phyloP scores from a whole-genome alignment of 2,113 vertebrate species.

The Serilophus lunatus region DNA sequence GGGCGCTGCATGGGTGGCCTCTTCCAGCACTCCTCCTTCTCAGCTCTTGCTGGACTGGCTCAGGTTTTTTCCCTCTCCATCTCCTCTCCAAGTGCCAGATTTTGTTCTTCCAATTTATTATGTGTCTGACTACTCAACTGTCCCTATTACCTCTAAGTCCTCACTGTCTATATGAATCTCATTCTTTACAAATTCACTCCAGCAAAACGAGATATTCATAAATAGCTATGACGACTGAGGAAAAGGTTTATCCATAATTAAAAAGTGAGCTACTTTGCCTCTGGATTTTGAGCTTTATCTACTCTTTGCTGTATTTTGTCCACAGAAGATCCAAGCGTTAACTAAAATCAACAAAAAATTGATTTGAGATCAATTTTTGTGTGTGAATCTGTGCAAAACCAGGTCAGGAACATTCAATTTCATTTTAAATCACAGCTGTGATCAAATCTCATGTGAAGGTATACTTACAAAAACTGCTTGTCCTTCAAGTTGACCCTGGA shows the following conservation, averaged over 20 bases:
- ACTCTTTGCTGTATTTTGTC: background rate
- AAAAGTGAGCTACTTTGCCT: background rate
- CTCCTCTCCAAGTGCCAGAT: background rate
- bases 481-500: slow-evolving; percentile 79
- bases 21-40: background rate
- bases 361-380: background rate
- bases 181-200: background rate
- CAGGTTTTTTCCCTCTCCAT: background rate
- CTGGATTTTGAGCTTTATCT: background rate
- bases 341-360: background rate
- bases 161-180: background rate
- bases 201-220: background rate
- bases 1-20: background rate
- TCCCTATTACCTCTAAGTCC: background rate
- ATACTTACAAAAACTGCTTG: slow-evolving; percentile 87
- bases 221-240: background rate
- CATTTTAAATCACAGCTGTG: background rate
- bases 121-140: background rate
- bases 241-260: background rate
- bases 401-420: background rate
- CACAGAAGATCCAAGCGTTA: background rate
- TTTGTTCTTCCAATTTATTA: background rate
- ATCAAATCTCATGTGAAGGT: background rate
- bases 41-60: background rate
- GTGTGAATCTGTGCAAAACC: background rate